Evolutionary conservation across 2,888 invertebrate species (phyloP).

Genomic region (Calameuta pallipes): DNA sequence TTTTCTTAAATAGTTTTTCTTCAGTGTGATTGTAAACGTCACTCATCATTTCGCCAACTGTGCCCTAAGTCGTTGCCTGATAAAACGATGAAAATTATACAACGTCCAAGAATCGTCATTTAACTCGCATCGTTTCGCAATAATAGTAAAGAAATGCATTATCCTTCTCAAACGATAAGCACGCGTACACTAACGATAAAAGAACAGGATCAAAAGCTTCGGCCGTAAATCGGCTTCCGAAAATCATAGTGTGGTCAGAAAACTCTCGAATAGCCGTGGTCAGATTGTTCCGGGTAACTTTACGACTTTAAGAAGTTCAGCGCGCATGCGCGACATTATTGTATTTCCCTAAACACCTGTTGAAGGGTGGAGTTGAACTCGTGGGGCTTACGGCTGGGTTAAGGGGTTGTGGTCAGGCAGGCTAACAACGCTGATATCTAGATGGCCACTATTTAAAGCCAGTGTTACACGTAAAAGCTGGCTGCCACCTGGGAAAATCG

Average conservation of each 20-base stretch:
- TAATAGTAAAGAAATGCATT: background rate
- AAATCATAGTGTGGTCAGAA: background rate
- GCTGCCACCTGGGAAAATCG: background rate
- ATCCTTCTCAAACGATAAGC: background rate
- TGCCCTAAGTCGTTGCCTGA: background rate
- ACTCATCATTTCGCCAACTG: background rate
- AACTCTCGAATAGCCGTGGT: conserved; percentile 27
- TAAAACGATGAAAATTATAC: background rate
- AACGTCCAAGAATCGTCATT: background rate
- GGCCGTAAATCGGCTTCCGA: background rate
- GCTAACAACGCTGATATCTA: conserved; percentile 57
- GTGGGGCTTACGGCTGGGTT: conserved; percentile 57
- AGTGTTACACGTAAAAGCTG: background rate
- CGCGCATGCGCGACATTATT: conserved; percentile 65
- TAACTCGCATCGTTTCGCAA: background rate
- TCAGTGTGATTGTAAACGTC: background rate
- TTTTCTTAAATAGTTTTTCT: background rate
- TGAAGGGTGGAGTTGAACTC: conserved; percentile 63
- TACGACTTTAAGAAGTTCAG: conserved; percentile 54
- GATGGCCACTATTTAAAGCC: conserved; percentile 17
- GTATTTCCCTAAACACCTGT: conserved; percentile 67
- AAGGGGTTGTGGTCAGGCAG: conserved; percentile 62
- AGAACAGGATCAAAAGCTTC: background rate
- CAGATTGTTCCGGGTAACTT: conserved; percentile 46
- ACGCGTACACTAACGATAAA: background rate